Evolutionary conservation across 2,888 invertebrate genomes (phyloP), one percentile per base, ranked within the genome.

Genomic region (Trissolcus brochymenae): DNA sequence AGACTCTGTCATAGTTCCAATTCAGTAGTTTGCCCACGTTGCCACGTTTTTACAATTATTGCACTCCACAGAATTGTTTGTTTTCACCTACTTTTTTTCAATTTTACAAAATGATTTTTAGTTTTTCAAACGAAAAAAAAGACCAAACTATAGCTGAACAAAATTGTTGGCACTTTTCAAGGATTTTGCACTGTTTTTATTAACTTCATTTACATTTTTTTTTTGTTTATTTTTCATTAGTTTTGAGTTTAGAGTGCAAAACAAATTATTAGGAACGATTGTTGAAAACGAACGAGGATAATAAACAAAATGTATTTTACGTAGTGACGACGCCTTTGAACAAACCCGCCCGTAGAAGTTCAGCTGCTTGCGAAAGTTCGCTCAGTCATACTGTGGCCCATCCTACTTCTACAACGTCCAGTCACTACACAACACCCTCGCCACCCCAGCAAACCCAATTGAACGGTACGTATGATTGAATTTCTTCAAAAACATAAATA

Each of bases 351-450:
- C 83, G 87, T 67, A 85, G 87, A 81, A 88, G 87, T 81, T 88
- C 87, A 35, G 87, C 87, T 40, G 83, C 86, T 55, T 87, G 87
- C 60, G 87, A 88, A 79, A 87, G 86, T 82, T 84, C 85, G 71
- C 81, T 86, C 60, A 81, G 82, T 78, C 86, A 85, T 72, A 85
- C 82, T 72, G 82, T 81, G 75, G 84, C 83, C 78, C 86, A 87
- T 81, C 87, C 86, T 56, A 84, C 85, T 61, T 88, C 88, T 46
- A 87, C 88, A 61, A 88, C 88, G 59, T 89, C 88, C 56, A 89
- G 88, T 83, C 88, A 90, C 81, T 90, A 90, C 80, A 89, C 89
- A 70, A 90, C 90, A 71, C 90, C 87, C 79, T 90, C 87, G 81
- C 90, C 89, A 70, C 90, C 90, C 75, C 88, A 87, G 79, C 86